These are phyloP conservation scores for Agelastica alni DNA, from an alignment of 2,888 invertebrate genomes.

Conservation along the genomic window DNA sequence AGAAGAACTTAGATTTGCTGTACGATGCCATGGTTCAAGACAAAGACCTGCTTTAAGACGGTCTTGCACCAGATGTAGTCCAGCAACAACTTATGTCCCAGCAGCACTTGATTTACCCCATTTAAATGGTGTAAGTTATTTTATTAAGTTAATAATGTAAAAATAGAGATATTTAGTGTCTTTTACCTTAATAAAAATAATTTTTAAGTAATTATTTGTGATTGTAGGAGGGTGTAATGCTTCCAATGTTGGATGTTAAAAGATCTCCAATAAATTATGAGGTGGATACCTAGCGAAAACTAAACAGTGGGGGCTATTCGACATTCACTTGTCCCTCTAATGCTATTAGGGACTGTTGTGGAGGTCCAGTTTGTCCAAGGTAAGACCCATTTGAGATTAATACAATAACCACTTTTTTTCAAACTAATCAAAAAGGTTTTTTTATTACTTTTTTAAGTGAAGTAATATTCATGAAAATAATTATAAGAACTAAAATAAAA, in stretches of 20 bases:
- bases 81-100: constrained; percentile 76
- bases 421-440: neutral
- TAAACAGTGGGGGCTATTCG: constrained; percentile 49
- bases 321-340: constrained; percentile 53
- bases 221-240: constrained; percentile 64
- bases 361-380: constrained; percentile 51
- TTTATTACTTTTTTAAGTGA: no score
- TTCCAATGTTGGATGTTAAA: constrained; percentile 70
- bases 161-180: no score
- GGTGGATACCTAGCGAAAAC: constrained; percentile 61
- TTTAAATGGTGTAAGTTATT: constrained; percentile 58
- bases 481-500: no score
- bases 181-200: neutral
- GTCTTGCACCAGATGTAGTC: constrained; percentile 76
- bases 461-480: no score
- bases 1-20: constrained; percentile 88
- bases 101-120: constrained; percentile 63
- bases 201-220: no score
- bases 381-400: constrained; percentile 8
- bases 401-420: neutral
- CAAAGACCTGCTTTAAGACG: constrained; percentile 79
- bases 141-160: no score
- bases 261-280: constrained; percentile 66
- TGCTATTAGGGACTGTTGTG: constrained; percentile 55
- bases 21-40: constrained; percentile 82